Conservation (phyloP, 30 jellyfish, hydroid and myxozoan genomes). For the Mastigias papua region DNA sequence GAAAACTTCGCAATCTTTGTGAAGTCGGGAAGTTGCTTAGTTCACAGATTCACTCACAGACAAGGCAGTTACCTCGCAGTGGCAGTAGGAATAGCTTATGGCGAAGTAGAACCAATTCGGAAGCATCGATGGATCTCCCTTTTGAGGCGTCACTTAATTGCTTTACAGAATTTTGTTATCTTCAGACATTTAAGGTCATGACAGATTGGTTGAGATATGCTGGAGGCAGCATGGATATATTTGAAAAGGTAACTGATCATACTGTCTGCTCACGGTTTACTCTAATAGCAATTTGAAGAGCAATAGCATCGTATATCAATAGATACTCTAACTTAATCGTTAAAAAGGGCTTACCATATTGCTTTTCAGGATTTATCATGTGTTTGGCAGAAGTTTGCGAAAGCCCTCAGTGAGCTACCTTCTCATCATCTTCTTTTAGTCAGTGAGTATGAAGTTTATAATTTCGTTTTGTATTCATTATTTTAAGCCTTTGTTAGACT, state of each 20-base stretch:
- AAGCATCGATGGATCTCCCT: not conserved
- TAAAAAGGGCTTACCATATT: too few relatives aligned
- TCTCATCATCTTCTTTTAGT: conserved; percentile 60
- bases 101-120: conserved; percentile 3
- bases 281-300: too few relatives aligned
- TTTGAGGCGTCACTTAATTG: conserved; percentile 19
- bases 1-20: conserved; percentile 41
- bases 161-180: conserved; percentile 45
- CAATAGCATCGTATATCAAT: too few relatives aligned
- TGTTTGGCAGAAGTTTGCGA: conserved; percentile 89
- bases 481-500: not conserved
- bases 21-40: conserved; percentile 63
- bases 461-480: not conserved
- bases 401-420: conserved; percentile 73
- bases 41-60: conserved; percentile 26
- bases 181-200: conserved; percentile 71
- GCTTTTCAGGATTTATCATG: conserved; percentile 77
- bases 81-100: not conserved
- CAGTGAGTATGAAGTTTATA: conserved; percentile 3
- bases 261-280: too few relatives aligned
- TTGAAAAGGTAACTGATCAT: conserved; percentile 72
- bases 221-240: conserved; percentile 54
- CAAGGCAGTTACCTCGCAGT: not conserved
- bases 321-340: too few relatives aligned
- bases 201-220: conserved; percentile 77